Percentiles rank a stretch among this genome's conserved stretches.
Evolutionary conservation across 2,797 vertebrate genomes (phyloP).

Genomic region (Champsocephalus esox): DNA sequence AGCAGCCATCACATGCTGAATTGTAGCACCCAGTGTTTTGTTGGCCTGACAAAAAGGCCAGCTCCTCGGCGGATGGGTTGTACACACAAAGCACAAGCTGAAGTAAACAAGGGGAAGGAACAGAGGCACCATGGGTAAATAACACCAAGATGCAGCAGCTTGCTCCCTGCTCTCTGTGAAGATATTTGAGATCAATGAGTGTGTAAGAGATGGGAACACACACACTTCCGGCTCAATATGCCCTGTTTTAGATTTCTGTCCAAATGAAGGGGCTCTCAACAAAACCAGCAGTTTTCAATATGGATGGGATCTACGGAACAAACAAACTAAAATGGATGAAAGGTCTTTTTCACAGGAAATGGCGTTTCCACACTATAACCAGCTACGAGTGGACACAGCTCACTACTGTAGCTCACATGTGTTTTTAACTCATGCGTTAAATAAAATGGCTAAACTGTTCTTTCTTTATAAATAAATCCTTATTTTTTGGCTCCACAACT

Average conservation of each 20-base stretch:
- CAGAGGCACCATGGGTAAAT: constrained; percentile 49
- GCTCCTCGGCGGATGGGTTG: constrained; percentile 44
- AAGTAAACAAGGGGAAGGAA: constrained; percentile 55
- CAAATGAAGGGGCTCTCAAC: background rate
- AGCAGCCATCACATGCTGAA: constrained; percentile 30
- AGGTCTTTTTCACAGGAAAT: constrained; percentile 1
- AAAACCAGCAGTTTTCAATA: background rate
- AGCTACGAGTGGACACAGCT: background rate
- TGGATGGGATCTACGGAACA: background rate
- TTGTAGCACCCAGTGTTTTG: constrained; percentile 69
- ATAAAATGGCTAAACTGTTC: constrained; percentile 11
- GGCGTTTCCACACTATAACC: background rate
- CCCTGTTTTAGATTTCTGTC: background rate
- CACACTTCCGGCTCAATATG: background rate
- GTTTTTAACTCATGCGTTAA: background rate
- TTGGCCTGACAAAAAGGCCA: constrained; percentile 54
- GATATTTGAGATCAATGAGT: background rate
- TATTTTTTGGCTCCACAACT: constrained; percentile 15
- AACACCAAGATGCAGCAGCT: constrained; percentile 44
- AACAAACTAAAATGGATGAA: background rate
- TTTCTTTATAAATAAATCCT: background rate
- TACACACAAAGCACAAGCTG: constrained; percentile 53
- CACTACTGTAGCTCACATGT: constrained; percentile 6
- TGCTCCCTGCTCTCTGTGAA: background rate
- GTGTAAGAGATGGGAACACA: background rate